A percentile compares a stretch with the other conserved stretches of the same genome.
phyloP scores from a whole-genome alignment of 2,113 vertebrate genomes.

The Corynorhinus townsendii region DNA sequence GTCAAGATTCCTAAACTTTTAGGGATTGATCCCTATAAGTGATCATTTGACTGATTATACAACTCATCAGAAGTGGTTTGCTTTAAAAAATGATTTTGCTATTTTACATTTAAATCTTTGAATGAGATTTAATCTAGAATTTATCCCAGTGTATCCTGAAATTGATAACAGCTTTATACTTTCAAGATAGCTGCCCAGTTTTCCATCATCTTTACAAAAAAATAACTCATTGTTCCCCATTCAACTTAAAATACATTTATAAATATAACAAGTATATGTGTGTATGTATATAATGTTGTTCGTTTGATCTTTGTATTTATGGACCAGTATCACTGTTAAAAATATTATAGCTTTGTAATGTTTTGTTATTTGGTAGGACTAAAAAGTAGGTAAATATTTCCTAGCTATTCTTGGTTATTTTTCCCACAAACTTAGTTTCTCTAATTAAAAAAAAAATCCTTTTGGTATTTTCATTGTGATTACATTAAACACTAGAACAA shows the following conservation, averaged over 20 bases:
- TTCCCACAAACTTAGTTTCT: not conserved
- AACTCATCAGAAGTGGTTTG: not conserved
- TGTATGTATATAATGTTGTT: not conserved
- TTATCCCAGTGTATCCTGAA: not conserved
- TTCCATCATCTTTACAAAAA: not conserved
- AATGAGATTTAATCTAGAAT: not conserved
- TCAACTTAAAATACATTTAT: slow-evolving; percentile 18
- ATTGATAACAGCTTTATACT: not conserved
- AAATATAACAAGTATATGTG: not conserved
- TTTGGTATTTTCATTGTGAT: not conserved
- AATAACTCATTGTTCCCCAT: not conserved
- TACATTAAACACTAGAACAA: not conserved
- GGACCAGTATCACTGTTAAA: not conserved
- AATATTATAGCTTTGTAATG: not conserved
- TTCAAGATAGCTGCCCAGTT: not conserved
- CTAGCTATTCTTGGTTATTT: not conserved
- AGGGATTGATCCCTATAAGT: not conserved
- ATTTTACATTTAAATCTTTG: not conserved
- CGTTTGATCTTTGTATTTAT: not conserved
- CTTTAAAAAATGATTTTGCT: not conserved
- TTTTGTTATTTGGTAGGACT: not conserved
- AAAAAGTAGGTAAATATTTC: not conserved
- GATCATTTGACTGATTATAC: not conserved
- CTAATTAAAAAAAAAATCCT: not conserved
- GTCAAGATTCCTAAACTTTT: not conserved